phyloP scores from a whole-genome alignment of 1,140 invertebrate species.

The Formica exsecta region DNA sequence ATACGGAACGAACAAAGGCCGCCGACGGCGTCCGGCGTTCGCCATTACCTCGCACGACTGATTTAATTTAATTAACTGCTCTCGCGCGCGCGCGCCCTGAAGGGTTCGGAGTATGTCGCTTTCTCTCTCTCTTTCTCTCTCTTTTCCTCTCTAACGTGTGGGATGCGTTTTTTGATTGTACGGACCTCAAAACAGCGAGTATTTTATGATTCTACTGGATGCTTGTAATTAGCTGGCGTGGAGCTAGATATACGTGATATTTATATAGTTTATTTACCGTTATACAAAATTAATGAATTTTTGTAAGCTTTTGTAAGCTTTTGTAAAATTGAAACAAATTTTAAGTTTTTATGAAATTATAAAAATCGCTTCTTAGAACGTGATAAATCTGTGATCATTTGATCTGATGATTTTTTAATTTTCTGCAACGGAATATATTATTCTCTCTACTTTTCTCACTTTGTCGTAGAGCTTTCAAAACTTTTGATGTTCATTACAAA shows the following conservation, averaged over 20 bases:
- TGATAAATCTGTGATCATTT: neutral
- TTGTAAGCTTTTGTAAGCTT: neutral
- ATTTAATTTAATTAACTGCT: conserved; percentile 74
- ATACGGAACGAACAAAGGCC: conserved; percentile 71
- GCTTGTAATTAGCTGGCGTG: neutral
- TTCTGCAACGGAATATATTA: neutral
- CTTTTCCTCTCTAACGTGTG: neutral
- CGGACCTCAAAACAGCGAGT: neutral
- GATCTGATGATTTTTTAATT: too few species aligned
- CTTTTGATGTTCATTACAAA: neutral
- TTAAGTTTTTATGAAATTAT: neutral
- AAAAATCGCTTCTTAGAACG: neutral
- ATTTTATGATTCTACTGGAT: neutral
- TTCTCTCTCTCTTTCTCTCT: too few species aligned
- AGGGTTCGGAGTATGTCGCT: conserved; percentile 12
- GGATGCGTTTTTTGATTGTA: conserved; percentile 21
- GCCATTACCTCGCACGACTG: conserved; percentile 70
- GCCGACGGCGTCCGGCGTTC: conserved; percentile 68
- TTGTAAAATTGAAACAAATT: neutral
- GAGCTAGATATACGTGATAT: neutral
- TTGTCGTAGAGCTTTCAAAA: too few species aligned
- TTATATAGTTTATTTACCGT: neutral
- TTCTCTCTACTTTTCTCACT: neutral
- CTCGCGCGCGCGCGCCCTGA: conserved; percentile 22
- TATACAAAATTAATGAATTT: neutral